Evolutionary conservation across 2,888 invertebrate genomes (phyloP), one percentile per base, ranked within the genome.

Genomic region (Lucinisca nassula): DNA sequence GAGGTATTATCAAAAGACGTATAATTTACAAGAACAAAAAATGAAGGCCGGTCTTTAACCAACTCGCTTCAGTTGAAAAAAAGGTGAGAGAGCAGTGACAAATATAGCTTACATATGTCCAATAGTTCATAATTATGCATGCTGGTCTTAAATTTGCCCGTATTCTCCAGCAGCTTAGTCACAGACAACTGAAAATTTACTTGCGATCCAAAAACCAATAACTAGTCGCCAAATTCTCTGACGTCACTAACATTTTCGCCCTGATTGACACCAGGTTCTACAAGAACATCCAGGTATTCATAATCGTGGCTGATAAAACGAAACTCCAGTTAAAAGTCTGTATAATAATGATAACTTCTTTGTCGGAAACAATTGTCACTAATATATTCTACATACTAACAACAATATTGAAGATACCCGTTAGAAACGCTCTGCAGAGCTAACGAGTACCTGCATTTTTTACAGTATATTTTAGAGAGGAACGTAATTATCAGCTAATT

Each of bases 221-320:
- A 67, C 35, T 67, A 1, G 67, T 67, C 67, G 27, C 67, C 67
- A 35, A 67, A 67, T 67, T 67, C 67, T 32, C 35, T 67, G n/a
- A 67, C 67, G 67, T 67, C 67, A 67, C n/a, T 1, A 35, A 67
- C 32, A 21, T n/a, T n/a, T 67, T 67, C 67, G 67, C 67, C 67
- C 67, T 67, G 14, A 35, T 17, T 67, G 67, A 35, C 67, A 67
- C 67, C 35, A 30, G 30, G 3, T 10, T 67, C 35, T 35, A 35
- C 17, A 67, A 35, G 35, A 35, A 67, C 32, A 35, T 67, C 67
- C 67, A 67, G 67, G 67, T 67, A 67, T 67, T 67, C 32, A 35
- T 67, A n/a, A n/a, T n/a, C n/a, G n/a, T n/a, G n/a, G n/a, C n/a
- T n/a, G n/a, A n/a, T n/a, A n/a, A n/a, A n/a, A n/a, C n/a, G n/a